Evolutionary conservation across 1,140 invertebrate species (phyloP).

Genomic region (Zaprionus capensis): DNA sequence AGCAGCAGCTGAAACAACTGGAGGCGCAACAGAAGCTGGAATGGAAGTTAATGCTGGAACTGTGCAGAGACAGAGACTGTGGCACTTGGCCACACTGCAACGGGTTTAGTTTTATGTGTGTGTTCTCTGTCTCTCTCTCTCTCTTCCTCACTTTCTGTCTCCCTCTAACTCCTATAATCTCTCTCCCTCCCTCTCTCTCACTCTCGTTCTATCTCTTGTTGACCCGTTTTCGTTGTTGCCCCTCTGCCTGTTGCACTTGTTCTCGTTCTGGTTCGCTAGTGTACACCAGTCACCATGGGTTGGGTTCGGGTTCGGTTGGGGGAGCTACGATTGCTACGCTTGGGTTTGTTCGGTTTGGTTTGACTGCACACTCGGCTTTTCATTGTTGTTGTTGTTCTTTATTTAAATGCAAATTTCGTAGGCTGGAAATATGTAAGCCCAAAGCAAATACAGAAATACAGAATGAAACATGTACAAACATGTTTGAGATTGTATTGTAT

Average conservation of each 20-base stretch:
- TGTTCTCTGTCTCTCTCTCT: constrained; percentile 26
- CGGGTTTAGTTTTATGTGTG: constrained; percentile 47
- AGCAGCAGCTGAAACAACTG: constrained; percentile 17
- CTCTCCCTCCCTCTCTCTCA: constrained; percentile 2
- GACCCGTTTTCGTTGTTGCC: constrained; percentile 45
- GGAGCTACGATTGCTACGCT: constrained; percentile 14
- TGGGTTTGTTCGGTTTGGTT: constrained; percentile 23
- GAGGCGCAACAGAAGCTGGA: constrained; percentile 14
- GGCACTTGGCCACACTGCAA: constrained; percentile 52
- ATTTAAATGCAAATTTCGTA: constrained; percentile 56
- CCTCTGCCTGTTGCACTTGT: constrained; percentile 66
- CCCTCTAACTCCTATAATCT: background rate
- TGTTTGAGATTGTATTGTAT: background rate
- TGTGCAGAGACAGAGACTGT: constrained; percentile 26
- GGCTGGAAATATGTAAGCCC: constrained; percentile 4
- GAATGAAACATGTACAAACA: background rate
- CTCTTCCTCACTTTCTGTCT: constrained; percentile 10
- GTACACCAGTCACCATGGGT: constrained; percentile 28
- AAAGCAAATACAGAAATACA: constrained; percentile 12
- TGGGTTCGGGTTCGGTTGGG: constrained; percentile 27
- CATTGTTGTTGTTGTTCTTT: constrained; percentile 23
- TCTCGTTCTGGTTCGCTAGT: constrained; percentile 58
- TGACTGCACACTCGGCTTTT: constrained; percentile 19
- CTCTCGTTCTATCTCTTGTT: constrained; percentile 38
- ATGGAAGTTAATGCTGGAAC: constrained; percentile 3